Evolutionary conservation across 2,888 invertebrate genomes (phyloP).

Genomic region (Temnothorax unifasciatus): DNA sequence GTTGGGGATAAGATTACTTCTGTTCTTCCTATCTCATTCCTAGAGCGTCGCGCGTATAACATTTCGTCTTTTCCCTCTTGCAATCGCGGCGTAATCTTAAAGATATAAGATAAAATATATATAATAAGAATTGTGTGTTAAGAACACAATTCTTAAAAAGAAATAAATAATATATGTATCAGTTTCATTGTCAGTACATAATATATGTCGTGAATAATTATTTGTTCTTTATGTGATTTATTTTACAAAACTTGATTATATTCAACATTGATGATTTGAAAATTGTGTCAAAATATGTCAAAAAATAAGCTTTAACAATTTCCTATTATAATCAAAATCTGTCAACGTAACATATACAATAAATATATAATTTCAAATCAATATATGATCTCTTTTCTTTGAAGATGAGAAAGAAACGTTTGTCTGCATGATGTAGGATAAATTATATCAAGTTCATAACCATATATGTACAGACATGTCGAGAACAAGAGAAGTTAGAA

Average conservation of each 20-base stretch:
- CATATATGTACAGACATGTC: neutral
- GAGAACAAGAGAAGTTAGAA: neutral
- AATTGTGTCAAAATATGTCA: neutral
- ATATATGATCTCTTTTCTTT: neutral
- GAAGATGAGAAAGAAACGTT: neutral
- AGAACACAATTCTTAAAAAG: neutral
- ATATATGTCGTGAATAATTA: neutral
- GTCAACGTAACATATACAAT: neutral
- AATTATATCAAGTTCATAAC: conserved; percentile 1
- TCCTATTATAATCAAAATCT: neutral
- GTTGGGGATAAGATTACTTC: conserved; percentile 75
- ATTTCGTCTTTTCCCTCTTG: neutral
- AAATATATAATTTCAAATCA: neutral
- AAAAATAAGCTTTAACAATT: neutral
- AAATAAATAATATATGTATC: neutral
- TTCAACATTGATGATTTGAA: neutral
- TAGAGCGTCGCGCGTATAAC: neutral
- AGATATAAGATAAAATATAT: conserved; percentile 24
- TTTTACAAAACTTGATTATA: conserved; percentile 9
- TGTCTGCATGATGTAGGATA: neutral
- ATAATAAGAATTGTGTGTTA: conserved; percentile 1
- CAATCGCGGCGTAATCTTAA: neutral
- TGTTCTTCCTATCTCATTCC: conserved; percentile 58
- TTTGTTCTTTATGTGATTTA: neutral
- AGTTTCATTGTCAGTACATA: neutral